Evolutionary conservation across 2,888 invertebrate species (phyloP).

Genomic region (Hyposoter dolosus): DNA sequence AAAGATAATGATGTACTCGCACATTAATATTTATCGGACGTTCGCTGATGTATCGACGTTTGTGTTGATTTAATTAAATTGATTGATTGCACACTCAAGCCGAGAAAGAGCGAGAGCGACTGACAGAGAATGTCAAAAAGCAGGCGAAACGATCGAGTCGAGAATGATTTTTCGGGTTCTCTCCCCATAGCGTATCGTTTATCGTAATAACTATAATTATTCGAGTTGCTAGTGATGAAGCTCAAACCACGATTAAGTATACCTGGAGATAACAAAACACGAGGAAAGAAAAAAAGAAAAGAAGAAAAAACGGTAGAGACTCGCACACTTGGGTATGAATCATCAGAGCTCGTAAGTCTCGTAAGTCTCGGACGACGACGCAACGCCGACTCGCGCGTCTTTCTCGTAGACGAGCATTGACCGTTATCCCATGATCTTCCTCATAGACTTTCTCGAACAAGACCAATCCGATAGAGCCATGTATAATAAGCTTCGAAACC

Average conservation of each 20-base stretch:
- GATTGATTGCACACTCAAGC: slow-evolving; percentile 49
- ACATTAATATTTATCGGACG: background rate
- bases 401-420: slow-evolving; percentile 62
- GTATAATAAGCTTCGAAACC: slow-evolving; percentile 13
- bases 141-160: slow-evolving; percentile 13
- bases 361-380: slow-evolving; percentile 47
- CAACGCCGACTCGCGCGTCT: slow-evolving; percentile 38
- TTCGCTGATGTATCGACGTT: background rate
- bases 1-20: background rate
- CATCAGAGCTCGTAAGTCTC: slow-evolving; percentile 48
- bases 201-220: slow-evolving; percentile 46
- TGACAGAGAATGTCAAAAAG: slow-evolving; percentile 33
- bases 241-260: slow-evolving; percentile 33
- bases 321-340: slow-evolving; percentile 43
- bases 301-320: slow-evolving; percentile 5
- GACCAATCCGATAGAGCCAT: background rate
- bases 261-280: background rate
- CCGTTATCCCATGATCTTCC: slow-evolving; percentile 57
- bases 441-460: slow-evolving; percentile 12
- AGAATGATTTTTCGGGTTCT: slow-evolving; percentile 49
- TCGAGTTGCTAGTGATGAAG: slow-evolving; percentile 46
- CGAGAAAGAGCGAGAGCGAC: slow-evolving; percentile 30
- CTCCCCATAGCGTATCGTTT: slow-evolving; percentile 31
- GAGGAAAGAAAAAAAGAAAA: background rate
- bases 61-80: slow-evolving; percentile 52